Percentiles rank a stretch among this genome's conserved stretches.
These are phyloP conservation scores for Microplitis deprimator DNA, from an alignment of 2,888 invertebrate genomes.

Conservation along the genomic window DNA sequence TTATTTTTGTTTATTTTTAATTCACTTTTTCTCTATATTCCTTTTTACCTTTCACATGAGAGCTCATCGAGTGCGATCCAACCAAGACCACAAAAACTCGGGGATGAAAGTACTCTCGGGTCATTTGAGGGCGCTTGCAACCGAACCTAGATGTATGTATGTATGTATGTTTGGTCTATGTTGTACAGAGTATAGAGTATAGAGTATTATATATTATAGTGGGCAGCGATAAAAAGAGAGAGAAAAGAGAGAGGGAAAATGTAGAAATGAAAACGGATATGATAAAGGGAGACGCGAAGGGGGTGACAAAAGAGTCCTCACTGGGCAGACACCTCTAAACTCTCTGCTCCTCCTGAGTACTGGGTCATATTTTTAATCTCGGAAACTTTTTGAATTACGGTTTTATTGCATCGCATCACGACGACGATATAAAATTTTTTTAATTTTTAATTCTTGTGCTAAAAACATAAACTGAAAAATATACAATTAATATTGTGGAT, in stretches of 20 bases:
- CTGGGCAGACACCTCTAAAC: background rate
- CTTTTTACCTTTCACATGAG: background rate
- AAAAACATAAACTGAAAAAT: no score
- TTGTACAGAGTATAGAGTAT: background rate
- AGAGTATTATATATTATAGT: background rate
- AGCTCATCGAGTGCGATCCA: background rate
- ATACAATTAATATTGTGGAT: no score
- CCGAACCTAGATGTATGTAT: background rate
- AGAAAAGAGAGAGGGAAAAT: slow-evolving; percentile 40
- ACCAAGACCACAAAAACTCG: slow-evolving; percentile 20
- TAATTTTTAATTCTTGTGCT: background rate
- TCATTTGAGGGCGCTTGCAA: slow-evolving; percentile 30
- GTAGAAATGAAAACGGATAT: slow-evolving; percentile 27
- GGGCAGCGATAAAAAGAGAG: slow-evolving; percentile 13
- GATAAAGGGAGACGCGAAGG: background rate
- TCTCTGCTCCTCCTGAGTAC: slow-evolving; percentile 47
- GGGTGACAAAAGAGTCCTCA: slow-evolving; percentile 15
- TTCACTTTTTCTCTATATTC: background rate
- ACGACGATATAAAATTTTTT: background rate
- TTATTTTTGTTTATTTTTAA: background rate
- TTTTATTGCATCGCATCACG: slow-evolving; percentile 38
- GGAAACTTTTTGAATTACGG: slow-evolving; percentile 65
- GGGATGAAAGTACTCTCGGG: slow-evolving; percentile 10
- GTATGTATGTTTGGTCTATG: background rate
- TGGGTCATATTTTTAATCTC: slow-evolving; percentile 64